phyloP scores from a whole-genome alignment of 2,888 invertebrate species.

The Dione juno region DNA sequence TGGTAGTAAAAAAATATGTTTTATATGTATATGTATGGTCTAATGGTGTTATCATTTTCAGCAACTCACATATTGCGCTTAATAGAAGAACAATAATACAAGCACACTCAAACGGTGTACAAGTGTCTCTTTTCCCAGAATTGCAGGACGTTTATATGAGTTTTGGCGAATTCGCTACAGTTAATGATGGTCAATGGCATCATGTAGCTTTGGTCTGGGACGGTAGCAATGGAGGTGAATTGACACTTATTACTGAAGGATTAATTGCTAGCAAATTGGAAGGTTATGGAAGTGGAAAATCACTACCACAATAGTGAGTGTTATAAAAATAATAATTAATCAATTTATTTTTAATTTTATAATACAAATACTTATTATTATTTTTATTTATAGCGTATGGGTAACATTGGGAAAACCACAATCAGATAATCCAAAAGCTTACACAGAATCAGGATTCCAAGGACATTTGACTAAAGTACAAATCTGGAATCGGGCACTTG shows the following conservation, averaged over 20 bases:
- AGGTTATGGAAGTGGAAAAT: conserved; percentile 92
- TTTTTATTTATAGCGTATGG: conserved; percentile 88
- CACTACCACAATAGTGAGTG: conserved; percentile 87
- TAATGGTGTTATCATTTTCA: conserved; percentile 62
- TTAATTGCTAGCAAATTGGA: conserved; percentile 96
- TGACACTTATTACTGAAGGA: conserved; percentile 97
- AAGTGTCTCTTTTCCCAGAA: conserved; percentile 94
- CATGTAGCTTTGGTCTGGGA: conserved; percentile 98
- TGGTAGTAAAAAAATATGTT: not conserved
- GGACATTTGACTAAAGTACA: conserved; percentile 97
- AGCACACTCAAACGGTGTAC: conserved; percentile 96
- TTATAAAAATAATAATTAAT: not conserved
- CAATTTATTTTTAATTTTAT: not conserved
- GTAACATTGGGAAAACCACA: conserved; percentile 95
- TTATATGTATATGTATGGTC: not conserved
- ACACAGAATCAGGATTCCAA: conserved; percentile 96
- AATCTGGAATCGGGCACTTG: conserved; percentile 95
- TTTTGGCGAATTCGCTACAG: conserved; percentile 95
- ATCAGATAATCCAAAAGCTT: conserved; percentile 90
- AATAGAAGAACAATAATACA: conserved; percentile 92
- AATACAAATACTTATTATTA: not conserved
- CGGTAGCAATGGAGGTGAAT: conserved; percentile 91
- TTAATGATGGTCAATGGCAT: conserved; percentile 98
- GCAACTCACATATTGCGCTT: conserved; percentile 90
- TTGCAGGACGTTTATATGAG: conserved; percentile 94